Evolutionary conservation across 2,888 invertebrate species (phyloP), one percentile per base, ranked within the genome.

Genomic region (Platycheirus albimanus): DNA sequence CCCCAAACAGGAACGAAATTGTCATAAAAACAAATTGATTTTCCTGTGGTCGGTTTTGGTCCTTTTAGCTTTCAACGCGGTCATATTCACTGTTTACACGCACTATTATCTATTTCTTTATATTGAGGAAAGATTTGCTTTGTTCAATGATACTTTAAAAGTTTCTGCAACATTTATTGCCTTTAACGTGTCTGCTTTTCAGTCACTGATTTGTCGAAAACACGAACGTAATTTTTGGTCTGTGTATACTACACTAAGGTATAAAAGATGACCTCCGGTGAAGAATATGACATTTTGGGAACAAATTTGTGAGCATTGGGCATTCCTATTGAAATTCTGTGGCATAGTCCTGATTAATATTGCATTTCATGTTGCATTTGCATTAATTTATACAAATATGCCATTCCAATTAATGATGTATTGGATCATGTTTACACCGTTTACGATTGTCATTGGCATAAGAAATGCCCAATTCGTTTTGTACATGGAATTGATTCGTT

Each of bases 381-480:
- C 15, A 24, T 70, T 56, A 87, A 86, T 33, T 2, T 54, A 49
- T 30, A 8, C 3, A 0, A 13, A 56, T 1, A 54, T 24, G 38
- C 3, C 47, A 85, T 86, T 4, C 0, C 4, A 13, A 5, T 3
- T 15, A 86, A 45, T 89, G 87, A 41, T 58, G 20, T 89, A 88
- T 63, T 88, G 87, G 88, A 1, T n/a, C n/a, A 80, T 86, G 47
- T 89, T 87, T 19, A 77, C 85, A 63, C 88, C 89, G 0, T 87
- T 87, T n/a, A 8, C 84, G 5, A 79, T 85, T 1, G 86, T 88
- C 17, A 38, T 87, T 11, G 85, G 88, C 0, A 17, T 58, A 11
- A 43, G 70, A 2, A 88, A 87, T 41, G 76, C 86, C 28, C 88
- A 89, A 70, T 87, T 88, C 47, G 75, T 89, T 2, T 83, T 90